phyloP scores from a whole-genome alignment of 1,140 invertebrate genomes.

The Grapholita molesta region DNA sequence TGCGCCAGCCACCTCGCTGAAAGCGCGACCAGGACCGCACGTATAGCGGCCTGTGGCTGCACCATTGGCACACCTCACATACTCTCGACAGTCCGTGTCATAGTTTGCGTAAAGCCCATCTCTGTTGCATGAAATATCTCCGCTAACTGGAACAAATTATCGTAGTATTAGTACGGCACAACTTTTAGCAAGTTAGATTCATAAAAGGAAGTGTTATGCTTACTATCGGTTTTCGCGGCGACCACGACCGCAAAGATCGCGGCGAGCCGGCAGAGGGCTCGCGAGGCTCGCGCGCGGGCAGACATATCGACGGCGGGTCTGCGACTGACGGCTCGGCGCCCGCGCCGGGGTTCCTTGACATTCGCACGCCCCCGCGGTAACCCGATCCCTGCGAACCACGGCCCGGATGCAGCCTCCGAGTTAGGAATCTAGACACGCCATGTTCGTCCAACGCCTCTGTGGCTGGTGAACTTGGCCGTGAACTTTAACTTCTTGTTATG shows the following conservation, averaged over 20 bases:
- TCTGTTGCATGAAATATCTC: constrained; percentile 44
- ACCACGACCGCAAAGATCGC: constrained; percentile 31
- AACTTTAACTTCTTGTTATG: constrained; percentile 57
- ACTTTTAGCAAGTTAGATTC: not conserved
- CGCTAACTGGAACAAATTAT: constrained; percentile 42
- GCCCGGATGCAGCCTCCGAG: constrained; percentile 71
- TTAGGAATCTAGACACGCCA: constrained; percentile 70
- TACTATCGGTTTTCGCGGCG: constrained; percentile 34
- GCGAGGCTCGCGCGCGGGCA: constrained; percentile 61
- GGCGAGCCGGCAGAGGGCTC: constrained; percentile 57
- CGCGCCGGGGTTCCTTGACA: constrained; percentile 67
- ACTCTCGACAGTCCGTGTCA: constrained; percentile 56
- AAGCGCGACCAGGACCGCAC: constrained; percentile 55
- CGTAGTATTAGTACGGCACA: not conserved
- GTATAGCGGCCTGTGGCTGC: constrained; percentile 45
- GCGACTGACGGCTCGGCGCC: constrained; percentile 45
- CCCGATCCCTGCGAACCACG: constrained; percentile 55
- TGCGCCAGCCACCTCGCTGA: constrained; percentile 58
- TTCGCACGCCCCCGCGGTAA: constrained; percentile 66
- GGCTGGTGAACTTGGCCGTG: constrained; percentile 51
- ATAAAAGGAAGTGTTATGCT: constrained; percentile 25
- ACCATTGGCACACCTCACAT: constrained; percentile 53
- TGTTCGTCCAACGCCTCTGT: constrained; percentile 42
- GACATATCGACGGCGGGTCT: constrained; percentile 65
- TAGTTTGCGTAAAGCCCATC: constrained; percentile 65